These are phyloP conservation scores for Morphnarchus princeps DNA, from an alignment of 2,113 vertebrate genomes.

Conservation along the genomic window DNA sequence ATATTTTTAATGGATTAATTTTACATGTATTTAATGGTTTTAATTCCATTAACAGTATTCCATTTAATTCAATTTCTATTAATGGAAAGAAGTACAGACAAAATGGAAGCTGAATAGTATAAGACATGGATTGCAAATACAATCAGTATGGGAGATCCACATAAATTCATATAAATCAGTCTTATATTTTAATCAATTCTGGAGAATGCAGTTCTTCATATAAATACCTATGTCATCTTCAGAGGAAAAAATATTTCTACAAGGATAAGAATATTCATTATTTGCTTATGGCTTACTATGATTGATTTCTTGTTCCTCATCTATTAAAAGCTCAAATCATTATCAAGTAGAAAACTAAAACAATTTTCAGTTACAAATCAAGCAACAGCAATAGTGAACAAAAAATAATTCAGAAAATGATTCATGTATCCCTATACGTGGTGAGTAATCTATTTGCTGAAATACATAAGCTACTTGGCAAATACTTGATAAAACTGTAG, in stretches of 20 bases:
- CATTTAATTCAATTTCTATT: neutral
- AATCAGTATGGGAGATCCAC: neutral
- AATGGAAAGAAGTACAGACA: neutral
- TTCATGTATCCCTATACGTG: neutral
- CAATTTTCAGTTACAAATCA: neutral
- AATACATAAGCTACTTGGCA: neutral
- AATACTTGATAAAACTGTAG: neutral
- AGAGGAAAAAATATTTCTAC: neutral
- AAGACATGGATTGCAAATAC: neutral
- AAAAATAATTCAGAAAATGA: neutral
- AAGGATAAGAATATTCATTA: neutral
- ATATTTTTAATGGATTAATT: neutral
- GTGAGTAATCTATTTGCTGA: neutral
- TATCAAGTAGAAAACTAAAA: neutral
- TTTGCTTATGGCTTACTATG: neutral
- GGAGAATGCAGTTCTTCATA: neutral
- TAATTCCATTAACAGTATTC: neutral
- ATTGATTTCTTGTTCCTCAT: neutral
- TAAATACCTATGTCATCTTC: neutral
- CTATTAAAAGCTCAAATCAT: neutral
- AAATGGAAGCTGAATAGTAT: neutral
- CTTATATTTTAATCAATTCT: neutral
- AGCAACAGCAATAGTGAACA: neutral
- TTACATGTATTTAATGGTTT: neutral
- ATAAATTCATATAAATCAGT: neutral